Base-by-base conservation (phyloP, 1,140 invertebrate genomes). In the Drosophila trapezifrons region DNA sequence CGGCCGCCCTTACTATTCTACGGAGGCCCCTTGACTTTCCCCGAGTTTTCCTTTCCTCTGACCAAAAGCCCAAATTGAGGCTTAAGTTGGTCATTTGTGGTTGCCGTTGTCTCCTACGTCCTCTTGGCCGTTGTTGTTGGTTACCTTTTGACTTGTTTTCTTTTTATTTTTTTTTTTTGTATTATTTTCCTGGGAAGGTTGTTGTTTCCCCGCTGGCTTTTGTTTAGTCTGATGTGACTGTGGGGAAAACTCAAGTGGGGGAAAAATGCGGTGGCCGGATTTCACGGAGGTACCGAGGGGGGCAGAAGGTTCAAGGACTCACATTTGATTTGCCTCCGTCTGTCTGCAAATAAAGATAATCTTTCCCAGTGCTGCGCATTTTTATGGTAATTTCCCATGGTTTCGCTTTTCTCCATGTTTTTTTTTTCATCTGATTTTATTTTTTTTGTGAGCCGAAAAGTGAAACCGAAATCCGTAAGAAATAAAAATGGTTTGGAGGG, bases 271-370 rank as follows among this genome's bases (percentile, higher is more conserved):
- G 10, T 1, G 27, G 27, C 27, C 27, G 27, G 27, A 29, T 29
- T 29, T 29, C 27, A 29, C 27, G 27, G n/a, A n/a, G n/a, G n/a
- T n/a, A n/a, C n/a, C n/a, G n/a, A n/a, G n/a, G n/a, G n/a, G n/a
- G n/a, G n/a, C n/a, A n/a, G n/a, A 29, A 70, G 82, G 76, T 80
- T 89, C 84, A 87, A 87, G 83, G 84, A 87, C 83, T 83, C 54
- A 62, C 65, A 76, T 64, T 71, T 78, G 77, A 81, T 67, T 78
- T 85, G 74, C 43, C 37, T 74, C 10, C 38, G 52, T 79, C 57
- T 64, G 15, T 55, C 42, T 60, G 54, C 57, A 89, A 83, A 89
- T 87, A 87, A 84, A 89, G 80, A 87, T 87, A 80, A 87, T 87
- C 83, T 87, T 80, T 79, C 22, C 56, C 63, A 71, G 71, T 43